Conservation (phyloP, 2,113 vertebrate species). For the Hypanus sabinus region DNA sequence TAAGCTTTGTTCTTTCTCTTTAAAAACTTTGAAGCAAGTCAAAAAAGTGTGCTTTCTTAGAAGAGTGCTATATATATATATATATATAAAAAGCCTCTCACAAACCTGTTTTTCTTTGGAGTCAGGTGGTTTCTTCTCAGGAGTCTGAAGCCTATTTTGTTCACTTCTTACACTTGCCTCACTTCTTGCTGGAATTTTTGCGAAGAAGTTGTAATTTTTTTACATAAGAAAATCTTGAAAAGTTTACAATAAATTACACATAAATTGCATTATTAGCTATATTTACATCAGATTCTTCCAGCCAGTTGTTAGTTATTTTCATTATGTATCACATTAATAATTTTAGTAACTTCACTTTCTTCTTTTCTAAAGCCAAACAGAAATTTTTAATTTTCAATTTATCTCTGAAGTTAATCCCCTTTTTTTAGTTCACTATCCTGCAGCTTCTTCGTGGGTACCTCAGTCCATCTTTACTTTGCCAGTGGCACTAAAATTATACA, state of each 20-base stretch:
- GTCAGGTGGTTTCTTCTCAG: conserved; percentile 79
- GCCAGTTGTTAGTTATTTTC: not conserved
- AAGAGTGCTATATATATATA: not conserved
- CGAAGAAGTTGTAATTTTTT: not conserved
- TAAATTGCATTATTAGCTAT: not conserved
- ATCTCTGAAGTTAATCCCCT: not conserved
- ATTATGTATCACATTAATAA: not conserved
- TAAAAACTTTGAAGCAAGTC: not conserved
- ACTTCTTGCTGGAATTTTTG: conserved; percentile 68
- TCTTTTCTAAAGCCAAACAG: not conserved
- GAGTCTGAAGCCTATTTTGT: conserved; percentile 79
- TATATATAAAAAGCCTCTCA: not conserved
- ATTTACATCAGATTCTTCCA: not conserved
- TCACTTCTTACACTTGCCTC: conserved; percentile 77
- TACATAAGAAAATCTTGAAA: not conserved
- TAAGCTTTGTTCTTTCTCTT: not conserved
- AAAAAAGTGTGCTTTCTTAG: not conserved
- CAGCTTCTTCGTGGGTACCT: not conserved
- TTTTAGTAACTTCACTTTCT: not conserved
- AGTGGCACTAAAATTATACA: not conserved
- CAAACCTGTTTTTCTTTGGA: conserved; percentile 70
- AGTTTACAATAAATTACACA: not conserved
- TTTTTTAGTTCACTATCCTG: not conserved
- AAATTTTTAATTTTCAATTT: not conserved
- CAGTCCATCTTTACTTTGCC: not conserved